Percentiles rank a stretch among this genome's conserved stretches.
Evolutionary conservation across 2,113 vertebrate genomes (phyloP).

Genomic region (Poeciliopsis retropinna): DNA sequence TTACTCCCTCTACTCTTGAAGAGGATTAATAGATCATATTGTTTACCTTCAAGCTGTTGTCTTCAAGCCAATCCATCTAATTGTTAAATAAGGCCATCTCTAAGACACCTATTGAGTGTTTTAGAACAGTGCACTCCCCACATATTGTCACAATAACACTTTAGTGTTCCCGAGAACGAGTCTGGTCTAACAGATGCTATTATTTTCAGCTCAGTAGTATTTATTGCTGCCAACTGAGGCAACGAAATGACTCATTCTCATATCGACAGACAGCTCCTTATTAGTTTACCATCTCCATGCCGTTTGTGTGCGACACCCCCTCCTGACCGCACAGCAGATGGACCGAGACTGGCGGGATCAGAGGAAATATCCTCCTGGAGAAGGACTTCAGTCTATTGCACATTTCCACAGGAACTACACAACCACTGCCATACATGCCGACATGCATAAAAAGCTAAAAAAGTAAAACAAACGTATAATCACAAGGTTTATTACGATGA

Average conservation of each 20-base stretch:
- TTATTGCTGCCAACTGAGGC: slow-evolving; percentile 41
- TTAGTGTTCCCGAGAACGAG: slow-evolving; percentile 13
- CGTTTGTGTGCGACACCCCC: slow-evolving; percentile 37
- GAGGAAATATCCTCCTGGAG: slow-evolving; percentile 56
- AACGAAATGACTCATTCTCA: slow-evolving; percentile 46
- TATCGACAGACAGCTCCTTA: slow-evolving; percentile 46
- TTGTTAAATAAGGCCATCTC: background rate
- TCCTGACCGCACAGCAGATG: slow-evolving; percentile 60
- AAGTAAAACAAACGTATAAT: background rate
- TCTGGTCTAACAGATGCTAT: slow-evolving; percentile 25
- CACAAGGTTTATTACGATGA: slow-evolving; percentile 38
- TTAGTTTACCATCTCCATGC: slow-evolving; percentile 20
- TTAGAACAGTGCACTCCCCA: slow-evolving; percentile 3
- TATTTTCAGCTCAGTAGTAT: slow-evolving; percentile 40
- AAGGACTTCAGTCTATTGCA: slow-evolving; percentile 54
- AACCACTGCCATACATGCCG: slow-evolving; percentile 17
- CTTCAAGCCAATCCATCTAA: background rate
- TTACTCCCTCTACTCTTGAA: no score
- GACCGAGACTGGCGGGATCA: slow-evolving; percentile 59
- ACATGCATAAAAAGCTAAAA: slow-evolving; percentile 1
- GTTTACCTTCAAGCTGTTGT: background rate
- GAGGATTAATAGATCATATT: no score
- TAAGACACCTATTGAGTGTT: slow-evolving; percentile 3
- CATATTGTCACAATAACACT: slow-evolving; percentile 5
- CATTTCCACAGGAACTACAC: slow-evolving; percentile 36